These are phyloP conservation scores for Spilogale gracilis DNA, from an alignment of 2,113 vertebrate species.

Conservation along the genomic window DNA sequence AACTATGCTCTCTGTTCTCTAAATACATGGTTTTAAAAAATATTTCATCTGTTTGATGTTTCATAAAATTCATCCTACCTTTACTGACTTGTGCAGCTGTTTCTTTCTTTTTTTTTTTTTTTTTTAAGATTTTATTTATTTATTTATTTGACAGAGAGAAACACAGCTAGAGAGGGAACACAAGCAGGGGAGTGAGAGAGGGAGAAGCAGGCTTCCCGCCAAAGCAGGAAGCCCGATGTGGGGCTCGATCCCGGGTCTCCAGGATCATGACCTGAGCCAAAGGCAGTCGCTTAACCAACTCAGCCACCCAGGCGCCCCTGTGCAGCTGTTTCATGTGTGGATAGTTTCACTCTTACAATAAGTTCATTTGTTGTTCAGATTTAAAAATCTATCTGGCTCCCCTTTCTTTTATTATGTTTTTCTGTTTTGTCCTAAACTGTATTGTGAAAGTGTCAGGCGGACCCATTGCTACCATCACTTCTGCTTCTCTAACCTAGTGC, in stretches of 20 bases:
- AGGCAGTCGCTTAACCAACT: too few relatives aligned
- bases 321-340: neutral
- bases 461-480: neutral
- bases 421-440: neutral
- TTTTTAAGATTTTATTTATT: too few relatives aligned
- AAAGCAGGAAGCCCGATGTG: too few relatives aligned
- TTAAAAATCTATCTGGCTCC: neutral
- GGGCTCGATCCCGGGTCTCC: too few relatives aligned
- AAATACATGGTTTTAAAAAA: neutral
- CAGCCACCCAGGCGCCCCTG: neutral
- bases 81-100: neutral
- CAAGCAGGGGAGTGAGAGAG: too few relatives aligned
- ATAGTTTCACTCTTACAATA: neutral
- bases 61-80: neutral
- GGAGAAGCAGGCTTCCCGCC: too few relatives aligned
- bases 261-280: too few relatives aligned
- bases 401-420: neutral
- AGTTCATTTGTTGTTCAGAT: neutral
- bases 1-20: neutral
- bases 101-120: too few relatives aligned
- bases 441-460: neutral
- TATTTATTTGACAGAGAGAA: too few relatives aligned
- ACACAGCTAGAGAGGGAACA: too few relatives aligned
- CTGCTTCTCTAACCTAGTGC: neutral
- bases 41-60: neutral